Percentiles rank a stretch among this genome's conserved stretches.
These are phyloP conservation scores for Cynaeus angustus DNA, from an alignment of 2,888 invertebrate species.

Conservation along the genomic window DNA sequence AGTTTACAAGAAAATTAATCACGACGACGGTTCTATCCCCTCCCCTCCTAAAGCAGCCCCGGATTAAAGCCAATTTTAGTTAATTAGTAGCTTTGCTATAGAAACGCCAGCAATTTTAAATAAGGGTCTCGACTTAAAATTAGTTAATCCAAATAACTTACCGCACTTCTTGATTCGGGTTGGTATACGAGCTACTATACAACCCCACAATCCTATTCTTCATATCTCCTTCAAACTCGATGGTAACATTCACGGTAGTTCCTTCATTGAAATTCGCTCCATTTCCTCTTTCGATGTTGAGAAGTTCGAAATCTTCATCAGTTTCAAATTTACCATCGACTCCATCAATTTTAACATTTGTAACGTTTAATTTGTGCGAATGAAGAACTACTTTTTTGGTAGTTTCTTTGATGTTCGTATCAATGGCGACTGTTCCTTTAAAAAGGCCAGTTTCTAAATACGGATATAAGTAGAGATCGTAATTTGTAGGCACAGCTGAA, in stretches of 20 bases:
- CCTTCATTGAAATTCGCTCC: conserved; percentile 51
- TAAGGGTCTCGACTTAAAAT: no score
- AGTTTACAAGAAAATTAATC: no score
- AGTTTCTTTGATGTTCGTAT: conserved; percentile 69
- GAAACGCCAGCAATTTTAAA: no score
- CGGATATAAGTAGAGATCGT: conserved; percentile 81
- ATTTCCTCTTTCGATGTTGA: conserved; percentile 60
- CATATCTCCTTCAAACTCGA: conserved; percentile 79
- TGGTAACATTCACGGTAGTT: conserved; percentile 73
- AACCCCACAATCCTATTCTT: conserved; percentile 82
- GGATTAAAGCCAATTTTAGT: no score
- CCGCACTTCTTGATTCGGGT: conserved; percentile 70
- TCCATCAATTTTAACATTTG: conserved; percentile 66
- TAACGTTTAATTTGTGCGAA: conserved; percentile 75
- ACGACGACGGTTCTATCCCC: no score
- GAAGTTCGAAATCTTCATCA: conserved; percentile 59
- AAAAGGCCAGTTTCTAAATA: conserved; percentile 75
- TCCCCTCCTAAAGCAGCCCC: no score
- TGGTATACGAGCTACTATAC: conserved; percentile 79
- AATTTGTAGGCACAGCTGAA: conserved; percentile 77
- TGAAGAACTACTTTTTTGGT: conserved; percentile 76
- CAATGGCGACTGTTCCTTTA: conserved; percentile 75
- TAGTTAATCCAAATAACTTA: no score
- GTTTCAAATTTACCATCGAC: conserved; percentile 56
- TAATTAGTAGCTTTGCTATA: no score